Base-by-base conservation (phyloP, 2,113 vertebrate species). In the Hyla sarda region DNA sequence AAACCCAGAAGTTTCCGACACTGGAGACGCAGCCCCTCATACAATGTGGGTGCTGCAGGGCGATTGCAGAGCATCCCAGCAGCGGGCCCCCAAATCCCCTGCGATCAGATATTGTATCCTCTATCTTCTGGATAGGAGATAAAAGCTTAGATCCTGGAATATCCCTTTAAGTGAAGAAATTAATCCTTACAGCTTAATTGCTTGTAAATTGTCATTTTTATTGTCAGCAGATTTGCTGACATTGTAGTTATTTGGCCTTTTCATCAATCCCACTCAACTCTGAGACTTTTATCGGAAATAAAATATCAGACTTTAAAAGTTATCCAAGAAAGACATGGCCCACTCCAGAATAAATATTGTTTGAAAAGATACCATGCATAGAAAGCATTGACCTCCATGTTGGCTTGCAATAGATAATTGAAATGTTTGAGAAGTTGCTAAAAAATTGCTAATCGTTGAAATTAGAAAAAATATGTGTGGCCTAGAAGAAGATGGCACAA, bases 181-280 rank as follows among this genome's bases (percentile, higher is more conserved):
- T 45, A 73, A 77, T 77, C 21, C 83, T 74, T 76, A 69, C 76
- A 78, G 83, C 75, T 69, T 78, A 85, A 85, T 85, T 76, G 45
- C 74, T 78, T 78, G 83, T 77, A 60, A 62, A 84, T 84, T 65
- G 58, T 62, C 74, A 69, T 78, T 67, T 21, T 85, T 78, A 32
- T 85, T 67, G 75, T 85, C 60, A 78, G 74, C 74, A 78, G 13
- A 78, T 69, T 77, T 67, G 75, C 25, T 85, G 60, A 69, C 74
- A 78, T 52, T 41, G 30, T 69, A 67, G 52, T 69, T 48, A 78
- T 78, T 78, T 52, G 16, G 21, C 41, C 74, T 78, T 48, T 77
- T 85, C 69, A 52, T 85, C 74, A 69, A 77, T 47, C 16, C 28
- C 45, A 23, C 37, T 37, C 62, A 84, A 65, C 62, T 77, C 12